These are phyloP conservation scores for Yponomeuta plumbellus DNA, from an alignment of 2,888 invertebrate species.

Conservation along the genomic window DNA sequence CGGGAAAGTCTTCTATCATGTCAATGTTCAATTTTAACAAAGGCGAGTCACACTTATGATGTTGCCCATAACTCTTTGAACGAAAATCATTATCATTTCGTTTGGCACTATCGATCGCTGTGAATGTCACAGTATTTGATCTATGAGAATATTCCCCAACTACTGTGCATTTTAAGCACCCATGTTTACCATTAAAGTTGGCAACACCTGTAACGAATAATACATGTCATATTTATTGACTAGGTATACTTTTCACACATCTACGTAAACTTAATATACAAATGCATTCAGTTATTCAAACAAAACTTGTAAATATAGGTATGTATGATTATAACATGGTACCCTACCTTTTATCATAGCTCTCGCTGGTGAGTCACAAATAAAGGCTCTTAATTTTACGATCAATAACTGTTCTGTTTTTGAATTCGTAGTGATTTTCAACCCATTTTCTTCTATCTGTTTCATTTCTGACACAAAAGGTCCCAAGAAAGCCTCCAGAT, in stretches of 20 bases:
- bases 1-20: conserved; percentile 21
- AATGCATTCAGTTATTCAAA: too few relatives aligned
- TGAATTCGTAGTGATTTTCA: neutral
- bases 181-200: conserved; percentile 16
- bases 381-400: conserved; percentile 15
- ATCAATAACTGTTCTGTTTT: neutral
- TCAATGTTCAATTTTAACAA: conserved; percentile 23
- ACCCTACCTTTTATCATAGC: conserved; percentile 16
- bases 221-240: too few relatives aligned
- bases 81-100: conserved; percentile 22
- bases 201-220: conserved; percentile 16
- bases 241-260: too few relatives aligned
- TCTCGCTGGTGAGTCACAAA: conserved; percentile 20
- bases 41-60: conserved; percentile 22
- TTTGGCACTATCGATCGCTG: neutral
- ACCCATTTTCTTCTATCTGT: neutral
- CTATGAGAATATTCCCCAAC: conserved; percentile 29
- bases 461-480: conserved; percentile 1
- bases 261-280: too few relatives aligned
- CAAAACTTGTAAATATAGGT: too few relatives aligned
- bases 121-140: conserved; percentile 25
- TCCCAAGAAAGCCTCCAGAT: neutral
- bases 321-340: too few relatives aligned
- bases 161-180: conserved; percentile 25
- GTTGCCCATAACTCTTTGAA: conserved; percentile 9